These are phyloP conservation scores for Fulmarus glacialis DNA, from an alignment of 2,113 vertebrate genomes.

Conservation along the genomic window DNA sequence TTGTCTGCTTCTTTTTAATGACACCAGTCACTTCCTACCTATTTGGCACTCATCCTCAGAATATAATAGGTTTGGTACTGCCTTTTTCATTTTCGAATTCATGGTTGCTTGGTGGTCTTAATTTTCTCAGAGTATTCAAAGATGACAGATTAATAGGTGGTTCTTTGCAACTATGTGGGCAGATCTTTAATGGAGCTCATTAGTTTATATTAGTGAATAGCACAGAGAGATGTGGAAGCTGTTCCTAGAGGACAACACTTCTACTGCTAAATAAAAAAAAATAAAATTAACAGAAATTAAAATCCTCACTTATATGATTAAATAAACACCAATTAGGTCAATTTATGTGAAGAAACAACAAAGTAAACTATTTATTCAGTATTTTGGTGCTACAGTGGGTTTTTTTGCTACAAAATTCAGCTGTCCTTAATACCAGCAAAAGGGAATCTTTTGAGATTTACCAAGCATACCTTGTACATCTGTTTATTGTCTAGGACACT, in stretches of 20 bases:
- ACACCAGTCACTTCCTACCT: background rate
- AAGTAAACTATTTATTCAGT: constrained; percentile 38
- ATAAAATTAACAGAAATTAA: background rate
- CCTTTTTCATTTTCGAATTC: constrained; percentile 31
- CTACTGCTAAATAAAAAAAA: background rate
- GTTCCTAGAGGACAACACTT: constrained; percentile 21
- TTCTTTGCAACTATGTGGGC: constrained; percentile 60
- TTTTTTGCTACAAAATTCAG: constrained; percentile 48
- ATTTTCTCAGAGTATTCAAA: constrained; percentile 43
- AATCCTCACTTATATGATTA: background rate
- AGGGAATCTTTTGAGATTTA: background rate
- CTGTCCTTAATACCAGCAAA: constrained; percentile 22
- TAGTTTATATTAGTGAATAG: constrained; percentile 68
- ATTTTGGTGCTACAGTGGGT: background rate
- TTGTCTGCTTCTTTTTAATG: background rate
- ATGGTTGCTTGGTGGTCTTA: constrained; percentile 27
- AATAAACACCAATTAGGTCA: constrained; percentile 19
- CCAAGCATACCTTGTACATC: constrained; percentile 17
- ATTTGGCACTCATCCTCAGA: background rate
- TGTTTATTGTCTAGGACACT: constrained; percentile 49
- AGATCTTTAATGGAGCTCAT: constrained; percentile 69
- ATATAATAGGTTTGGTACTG: background rate
- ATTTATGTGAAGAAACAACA: background rate
- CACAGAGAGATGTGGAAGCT: background rate
- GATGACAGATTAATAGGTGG: constrained; percentile 60